Evolutionary conservation across 2,888 invertebrate species (phyloP), one percentile per base, ranked within the genome.

Genomic region (Leucoma salicis): DNA sequence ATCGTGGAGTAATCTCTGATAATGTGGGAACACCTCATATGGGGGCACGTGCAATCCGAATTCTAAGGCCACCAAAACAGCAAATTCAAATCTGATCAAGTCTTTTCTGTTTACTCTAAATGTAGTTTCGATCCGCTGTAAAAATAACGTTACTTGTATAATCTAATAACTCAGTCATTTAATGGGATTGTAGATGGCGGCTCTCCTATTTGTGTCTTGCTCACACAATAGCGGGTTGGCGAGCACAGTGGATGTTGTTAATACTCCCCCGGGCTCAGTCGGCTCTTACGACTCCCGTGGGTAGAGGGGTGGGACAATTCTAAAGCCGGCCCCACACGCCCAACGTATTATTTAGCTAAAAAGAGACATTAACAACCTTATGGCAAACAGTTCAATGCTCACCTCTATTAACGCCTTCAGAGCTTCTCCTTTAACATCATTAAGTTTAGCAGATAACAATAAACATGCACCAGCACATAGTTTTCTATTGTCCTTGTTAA

Each of bases 401-500:
- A 97, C 97, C 92, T 99, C 98, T 50, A 99, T 95, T 28, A 99
- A 91, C 35, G 94, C 92, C 74, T 95, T 95, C 49, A 99, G 90
- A 42, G 93, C 91, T 55, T 96, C 95, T 32, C 98, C 98, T 85
- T 98, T 99, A 31, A 98, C 95, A 74, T 99, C 99, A 77, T 99
- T 99, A 66, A 99, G 92, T 88, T 99, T 99, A 27, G 99, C 97
- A 25, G 99, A 96, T 10, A 99, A 90, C 46, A 99, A 86, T 40
- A 99, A 90, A 78, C 98, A 97, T 10, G 98, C 97, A 28, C 97
- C 99, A 11, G 99, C 98, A 76, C 98, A 98, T 44, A 98, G 89
- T 84, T 99, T 99, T 32, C 99, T 92, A 75, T 99, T 99, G 73
- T 94, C 94, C 82, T 99, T 99, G 70, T 97, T 98, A 36, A 99